Evolutionary conservation across 2,797 vertebrate genomes (phyloP), one percentile per base, ranked within the genome.

Genomic region (Chanos chanos): DNA sequence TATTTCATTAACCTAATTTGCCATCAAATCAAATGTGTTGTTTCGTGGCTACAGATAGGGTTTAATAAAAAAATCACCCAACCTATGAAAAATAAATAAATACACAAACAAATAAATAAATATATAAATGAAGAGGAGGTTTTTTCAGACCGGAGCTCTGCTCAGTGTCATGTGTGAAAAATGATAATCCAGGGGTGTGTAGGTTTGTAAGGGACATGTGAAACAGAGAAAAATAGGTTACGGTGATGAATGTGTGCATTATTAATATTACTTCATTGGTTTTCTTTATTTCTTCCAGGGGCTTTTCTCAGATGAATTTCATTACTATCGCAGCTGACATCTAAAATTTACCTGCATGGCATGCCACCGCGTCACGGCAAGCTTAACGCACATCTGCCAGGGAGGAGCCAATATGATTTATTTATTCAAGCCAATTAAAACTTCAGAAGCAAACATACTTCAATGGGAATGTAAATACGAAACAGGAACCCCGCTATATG

Each of bases 381-480:
- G 54, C 77, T 77, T 78, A 50, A 76, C 74, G 77, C 84, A 84
- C 87, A 87, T 89, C 87, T 89, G 86, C 78, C 84, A 83, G 85
- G 85, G 83, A 88, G 88, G 85, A 86, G 80, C 70, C 63, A 34
- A 56, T 72, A 88, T 85, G 73, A 85, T 87, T 89, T 86, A 87
- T 89, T 88, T 86, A 89, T 87, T 83, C 81, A 80, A 79, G 75
- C 86, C 86, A 90, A 88, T 89, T 87, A 88, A 89, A 88, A 88
- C 84, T 87, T 86, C 82, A 88, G 81, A 83, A 87, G 83, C 80
- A 82, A 85, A 84, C 86, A 82, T 74, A 87, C 84, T 87, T 88
- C 82, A 89, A 83, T 89, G 76, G 85, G 85, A 87, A 89, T 88
- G 87, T 85, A 87, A 86, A 87, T 86, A 86, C 86, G 80, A 86